Base-by-base conservation (phyloP, 2,797 vertebrate genomes). In the Fratercula arctica region DNA sequence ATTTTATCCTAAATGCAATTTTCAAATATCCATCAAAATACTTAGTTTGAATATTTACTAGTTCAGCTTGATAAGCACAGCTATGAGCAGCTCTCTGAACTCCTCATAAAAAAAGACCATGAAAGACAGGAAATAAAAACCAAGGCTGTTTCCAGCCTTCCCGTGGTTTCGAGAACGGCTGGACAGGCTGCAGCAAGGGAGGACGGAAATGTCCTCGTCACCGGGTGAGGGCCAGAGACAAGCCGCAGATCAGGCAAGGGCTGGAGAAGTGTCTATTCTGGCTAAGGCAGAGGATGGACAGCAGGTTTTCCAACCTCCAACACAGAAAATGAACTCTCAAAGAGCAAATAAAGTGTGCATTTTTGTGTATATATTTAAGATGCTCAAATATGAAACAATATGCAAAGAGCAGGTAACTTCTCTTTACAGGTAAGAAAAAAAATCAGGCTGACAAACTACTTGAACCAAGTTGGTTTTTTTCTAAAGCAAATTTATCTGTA, bases 51-150 rank as follows among this genome's bases (percentile, higher is more conserved):
- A 21, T 85, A 93, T 70, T 60, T 93, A 66, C 57, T 88, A 69
- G 67, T 35, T 73, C 54, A 73, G 76, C 37, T 72, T 43, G 29
- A 82, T 69, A 78, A 87, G 64, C 70, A 85, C 18, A 66, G 61
- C 66, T 78, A 3, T 3, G 31, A 61, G 66, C 54, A 89, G 23
- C 29, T 91, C 79, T 61, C 50, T 81, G 46, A 81, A 50, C 45
- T 45, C 39, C 61, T 90, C 81, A 67, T 59, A 83, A 92, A 77
- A 91, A 89, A 86, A 14, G 53, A 39, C 68, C 64, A 37, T 9
- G 64, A 54, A 51, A 85, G 78, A 77, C 46, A 92, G 72, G 67
- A 95, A 89, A 87, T 56, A 45, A 94, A 94, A 91, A 9, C 28
- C 79, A 85, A 60, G 39, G 43, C 75, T 77, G 48, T 24, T 89